phyloP scores from a whole-genome alignment of 2,888 invertebrate genomes.

The Eupeodes latifasciatus region DNA sequence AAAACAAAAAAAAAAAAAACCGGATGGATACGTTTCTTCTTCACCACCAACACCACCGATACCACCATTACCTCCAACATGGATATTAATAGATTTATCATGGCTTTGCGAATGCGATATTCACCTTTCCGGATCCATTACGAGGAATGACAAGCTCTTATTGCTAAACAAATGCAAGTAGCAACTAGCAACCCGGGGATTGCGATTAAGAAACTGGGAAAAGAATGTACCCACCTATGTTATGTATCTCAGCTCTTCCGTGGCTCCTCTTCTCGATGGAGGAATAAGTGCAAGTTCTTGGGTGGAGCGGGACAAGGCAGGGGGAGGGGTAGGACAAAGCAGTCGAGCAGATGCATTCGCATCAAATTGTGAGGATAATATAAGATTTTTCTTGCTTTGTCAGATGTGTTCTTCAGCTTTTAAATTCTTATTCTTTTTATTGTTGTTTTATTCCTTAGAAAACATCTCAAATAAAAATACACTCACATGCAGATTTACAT shows the following conservation, averaged over 20 bases:
- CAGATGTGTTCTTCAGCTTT: constrained; percentile 55
- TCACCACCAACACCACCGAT: constrained; percentile 50
- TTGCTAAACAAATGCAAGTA: constrained; percentile 74
- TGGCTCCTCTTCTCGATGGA: neutral
- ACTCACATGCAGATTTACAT: constrained; percentile 4
- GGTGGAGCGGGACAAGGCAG: neutral
- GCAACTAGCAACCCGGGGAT: constrained; percentile 55
- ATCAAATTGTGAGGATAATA: constrained; percentile 70
- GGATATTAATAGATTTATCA: constrained; percentile 76
- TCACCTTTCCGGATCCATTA: constrained; percentile 76
- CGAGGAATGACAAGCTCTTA: constrained; percentile 76
- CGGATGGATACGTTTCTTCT: constrained; percentile 72
- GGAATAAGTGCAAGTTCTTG: constrained; percentile 38
- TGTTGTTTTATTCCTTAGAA: constrained; percentile 49
- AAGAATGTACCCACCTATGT: constrained; percentile 37
- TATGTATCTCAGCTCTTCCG: constrained; percentile 30
- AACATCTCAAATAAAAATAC: constrained; percentile 32
- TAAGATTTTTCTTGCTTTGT: constrained; percentile 72
- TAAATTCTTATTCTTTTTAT: neutral
- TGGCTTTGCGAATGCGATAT: constrained; percentile 74
- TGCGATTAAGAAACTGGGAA: constrained; percentile 19
- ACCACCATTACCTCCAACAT: constrained; percentile 46
- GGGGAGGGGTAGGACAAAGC: constrained; percentile 20
- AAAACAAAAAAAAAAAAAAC: constrained; percentile 37
- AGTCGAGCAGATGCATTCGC: constrained; percentile 72